Evolutionary conservation across 2,113 vertebrate species (phyloP).

Genomic region (Pitta sordida): DNA sequence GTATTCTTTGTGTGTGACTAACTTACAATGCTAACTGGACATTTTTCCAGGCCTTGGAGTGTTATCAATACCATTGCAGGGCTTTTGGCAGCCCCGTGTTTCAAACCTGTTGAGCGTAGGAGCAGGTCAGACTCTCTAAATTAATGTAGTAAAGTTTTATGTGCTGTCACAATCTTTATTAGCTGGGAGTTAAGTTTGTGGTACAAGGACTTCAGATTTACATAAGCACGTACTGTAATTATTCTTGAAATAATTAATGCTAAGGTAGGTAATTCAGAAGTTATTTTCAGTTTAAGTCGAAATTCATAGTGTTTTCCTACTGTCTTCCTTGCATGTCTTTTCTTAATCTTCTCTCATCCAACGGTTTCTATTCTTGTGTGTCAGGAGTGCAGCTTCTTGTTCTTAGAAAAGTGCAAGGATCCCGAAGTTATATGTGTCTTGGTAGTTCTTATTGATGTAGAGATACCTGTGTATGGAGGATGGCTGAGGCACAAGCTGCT

Average conservation of each 20-base stretch:
- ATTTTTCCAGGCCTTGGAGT: not conserved
- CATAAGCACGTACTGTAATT: not conserved
- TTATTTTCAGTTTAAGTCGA: not conserved
- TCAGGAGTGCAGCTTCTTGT: not conserved
- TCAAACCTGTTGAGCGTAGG: not conserved
- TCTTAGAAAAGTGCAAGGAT: not conserved
- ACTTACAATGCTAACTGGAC: not conserved
- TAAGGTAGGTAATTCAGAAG: not conserved
- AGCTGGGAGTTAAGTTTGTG: not conserved
- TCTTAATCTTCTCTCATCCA: not conserved
- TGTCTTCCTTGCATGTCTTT: not conserved
- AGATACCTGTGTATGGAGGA: not conserved
- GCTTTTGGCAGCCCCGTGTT: not conserved
- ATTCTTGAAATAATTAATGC: not conserved
- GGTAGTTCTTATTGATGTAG: not conserved
- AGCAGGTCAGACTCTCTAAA: not conserved
- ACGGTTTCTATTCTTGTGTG: not conserved
- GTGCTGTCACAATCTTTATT: not conserved
- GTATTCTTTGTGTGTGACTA: not conserved
- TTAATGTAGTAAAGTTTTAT: not conserved
- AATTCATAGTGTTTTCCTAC: not conserved
- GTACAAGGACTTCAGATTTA: not conserved
- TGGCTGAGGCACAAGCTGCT: not conserved
- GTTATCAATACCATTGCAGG: not conserved
- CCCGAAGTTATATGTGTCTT: not conserved